phyloP scores from a whole-genome alignment of 2,888 invertebrate species.

The Resseliella maxima region DNA sequence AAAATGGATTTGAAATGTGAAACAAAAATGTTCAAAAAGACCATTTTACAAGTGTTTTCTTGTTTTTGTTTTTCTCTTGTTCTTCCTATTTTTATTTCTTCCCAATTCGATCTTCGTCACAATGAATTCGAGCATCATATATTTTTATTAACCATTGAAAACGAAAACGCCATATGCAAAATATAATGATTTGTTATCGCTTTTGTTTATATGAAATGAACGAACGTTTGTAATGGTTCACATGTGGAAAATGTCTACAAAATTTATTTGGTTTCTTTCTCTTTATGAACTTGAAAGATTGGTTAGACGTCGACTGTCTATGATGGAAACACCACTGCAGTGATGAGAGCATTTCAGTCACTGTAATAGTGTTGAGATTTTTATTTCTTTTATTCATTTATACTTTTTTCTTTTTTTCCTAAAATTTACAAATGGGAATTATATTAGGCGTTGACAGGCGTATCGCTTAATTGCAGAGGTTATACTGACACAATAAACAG shows the following conservation, averaged over 20 bases:
- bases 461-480: not conserved
- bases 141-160: conserved; percentile 28
- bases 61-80: not conserved
- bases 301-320: not conserved
- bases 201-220: not conserved
- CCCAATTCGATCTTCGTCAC: not conserved
- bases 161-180: conserved; percentile 17
- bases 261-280: conserved; percentile 46
- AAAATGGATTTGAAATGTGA: too few species aligned
- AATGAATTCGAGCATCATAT: not conserved
- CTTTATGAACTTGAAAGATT: not conserved
- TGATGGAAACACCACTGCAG: not conserved
- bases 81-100: not conserved
- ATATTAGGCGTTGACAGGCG: conserved; percentile 39
- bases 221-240: not conserved
- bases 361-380: conserved; percentile 15
- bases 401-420: not conserved
- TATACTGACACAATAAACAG: not conserved
- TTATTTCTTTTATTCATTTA: conserved; percentile 28
- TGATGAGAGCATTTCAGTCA: not conserved
- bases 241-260: conserved; percentile 15
- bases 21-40: too few species aligned
- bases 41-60: too few species aligned
- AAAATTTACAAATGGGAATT: conserved; percentile 32
- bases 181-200: conserved; percentile 26